Conservation (phyloP, 1,140 invertebrate genomes). For the Ctenoplectra terminalis region DNA sequence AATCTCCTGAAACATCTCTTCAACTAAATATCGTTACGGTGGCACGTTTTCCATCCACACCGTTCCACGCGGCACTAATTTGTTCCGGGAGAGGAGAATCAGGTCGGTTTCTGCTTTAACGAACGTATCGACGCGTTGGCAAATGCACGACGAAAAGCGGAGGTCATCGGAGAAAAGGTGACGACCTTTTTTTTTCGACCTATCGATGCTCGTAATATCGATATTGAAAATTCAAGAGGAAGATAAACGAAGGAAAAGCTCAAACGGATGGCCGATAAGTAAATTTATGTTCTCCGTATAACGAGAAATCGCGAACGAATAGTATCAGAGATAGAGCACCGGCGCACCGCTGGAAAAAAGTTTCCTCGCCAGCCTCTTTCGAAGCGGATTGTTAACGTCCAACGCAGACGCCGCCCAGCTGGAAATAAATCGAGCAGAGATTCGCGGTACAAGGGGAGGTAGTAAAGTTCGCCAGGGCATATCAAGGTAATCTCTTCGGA, state of each 20-base stretch:
- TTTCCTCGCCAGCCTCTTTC: neutral
- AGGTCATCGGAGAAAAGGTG: neutral
- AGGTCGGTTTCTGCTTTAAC: neutral
- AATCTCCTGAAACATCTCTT: constrained; percentile 2
- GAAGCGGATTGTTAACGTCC: constrained; percentile 12
- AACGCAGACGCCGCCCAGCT: neutral
- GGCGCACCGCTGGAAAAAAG: neutral
- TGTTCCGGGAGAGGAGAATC: neutral
- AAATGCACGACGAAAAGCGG: no score
- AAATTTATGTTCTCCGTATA: constrained; percentile 30
- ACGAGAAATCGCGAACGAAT: constrained; percentile 26
- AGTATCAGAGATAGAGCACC: neutral
- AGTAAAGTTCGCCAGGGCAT: neutral
- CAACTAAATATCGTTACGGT: neutral
- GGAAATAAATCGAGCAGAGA: constrained; percentile 47
- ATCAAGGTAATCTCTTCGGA: constrained; percentile 29
- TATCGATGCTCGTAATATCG: neutral
- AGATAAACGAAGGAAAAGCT: constrained; percentile 29
- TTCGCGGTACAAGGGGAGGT: neutral
- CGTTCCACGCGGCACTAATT: neutral
- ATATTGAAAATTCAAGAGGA: constrained; percentile 29
- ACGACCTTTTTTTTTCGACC: neutral
- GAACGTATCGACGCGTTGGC: constrained; percentile 1
- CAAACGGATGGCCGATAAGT: constrained; percentile 35
- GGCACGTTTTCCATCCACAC: neutral